These are phyloP conservation scores for Columba livia DNA, from an alignment of 2,113 vertebrate genomes.

Conservation along the genomic window DNA sequence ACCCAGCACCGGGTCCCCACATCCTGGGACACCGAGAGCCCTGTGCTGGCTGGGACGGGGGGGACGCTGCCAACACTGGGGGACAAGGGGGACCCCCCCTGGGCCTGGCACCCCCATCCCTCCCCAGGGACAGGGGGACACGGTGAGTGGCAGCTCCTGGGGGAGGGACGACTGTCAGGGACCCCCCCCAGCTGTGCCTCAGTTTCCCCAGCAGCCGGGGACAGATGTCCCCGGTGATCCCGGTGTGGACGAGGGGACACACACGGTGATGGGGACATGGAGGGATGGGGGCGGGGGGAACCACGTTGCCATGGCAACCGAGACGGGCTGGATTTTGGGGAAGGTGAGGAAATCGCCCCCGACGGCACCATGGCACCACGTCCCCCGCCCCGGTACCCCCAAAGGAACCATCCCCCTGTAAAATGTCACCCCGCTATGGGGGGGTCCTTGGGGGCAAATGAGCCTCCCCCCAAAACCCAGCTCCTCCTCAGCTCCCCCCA, in stretches of 20 bases:
- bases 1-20: accelerated
- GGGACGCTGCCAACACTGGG: not conserved
- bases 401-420: not conserved
- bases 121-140: not conserved
- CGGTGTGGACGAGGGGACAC: not conserved
- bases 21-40: not conserved
- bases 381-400: not conserved
- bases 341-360: not conserved
- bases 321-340: not conserved
- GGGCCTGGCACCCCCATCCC: not conserved
- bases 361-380: no score
- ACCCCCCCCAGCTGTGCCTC: no score
- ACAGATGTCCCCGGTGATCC: not conserved
- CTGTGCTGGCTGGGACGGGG: accelerated
- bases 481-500: not conserved
- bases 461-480: not conserved
- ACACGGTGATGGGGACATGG: not conserved
- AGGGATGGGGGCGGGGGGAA: not conserved
- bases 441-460: not conserved
- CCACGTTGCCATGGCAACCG: not conserved
- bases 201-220: no score
- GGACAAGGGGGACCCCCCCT: not conserved
- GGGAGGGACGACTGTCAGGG: not conserved
- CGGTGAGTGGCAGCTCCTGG: not conserved
- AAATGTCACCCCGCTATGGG: no score